Percentiles rank a stretch among this genome's conserved stretches.
Conservation (phyloP, 1,140 invertebrate genomes). For the Manduca sexta region DNA sequence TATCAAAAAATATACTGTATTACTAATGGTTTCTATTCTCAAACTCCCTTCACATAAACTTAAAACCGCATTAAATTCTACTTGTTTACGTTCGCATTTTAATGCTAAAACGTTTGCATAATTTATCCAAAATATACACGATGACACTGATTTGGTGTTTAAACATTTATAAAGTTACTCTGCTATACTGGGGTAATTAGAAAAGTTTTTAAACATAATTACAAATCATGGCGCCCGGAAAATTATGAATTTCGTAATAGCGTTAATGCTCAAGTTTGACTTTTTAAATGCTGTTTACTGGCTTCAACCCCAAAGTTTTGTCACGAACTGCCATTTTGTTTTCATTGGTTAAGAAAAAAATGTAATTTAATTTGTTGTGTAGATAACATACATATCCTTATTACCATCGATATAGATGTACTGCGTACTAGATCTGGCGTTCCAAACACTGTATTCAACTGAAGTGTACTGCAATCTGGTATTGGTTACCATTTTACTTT, state of each 20-base stretch:
- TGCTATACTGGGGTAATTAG: constrained; percentile 16
- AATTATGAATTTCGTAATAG: constrained; percentile 14
- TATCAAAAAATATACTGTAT: no score
- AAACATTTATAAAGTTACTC: constrained; percentile 16
- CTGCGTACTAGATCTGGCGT: no score
- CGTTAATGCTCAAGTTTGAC: constrained; percentile 10
- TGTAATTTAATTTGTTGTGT: no score
- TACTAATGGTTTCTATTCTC: no score
- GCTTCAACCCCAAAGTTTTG: background rate
- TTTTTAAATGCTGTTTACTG: constrained; percentile 5
- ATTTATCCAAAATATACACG: constrained; percentile 1
- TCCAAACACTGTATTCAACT: no score
- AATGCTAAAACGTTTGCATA: constrained; percentile 1
- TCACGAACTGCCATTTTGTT: background rate
- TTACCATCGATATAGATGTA: no score
- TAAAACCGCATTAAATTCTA: background rate
- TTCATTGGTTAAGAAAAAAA: background rate
- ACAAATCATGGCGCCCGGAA: constrained; percentile 9
- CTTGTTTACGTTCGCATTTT: background rate
- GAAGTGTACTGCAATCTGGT: no score
- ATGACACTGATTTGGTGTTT: constrained; percentile 12
- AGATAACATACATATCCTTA: no score
- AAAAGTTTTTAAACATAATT: constrained; percentile 19
- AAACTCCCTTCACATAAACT: no score
- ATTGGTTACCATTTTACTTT: no score